These are phyloP conservation scores for Cygnus olor DNA, from an alignment of 2,797 vertebrate species.

Conservation along the genomic window DNA sequence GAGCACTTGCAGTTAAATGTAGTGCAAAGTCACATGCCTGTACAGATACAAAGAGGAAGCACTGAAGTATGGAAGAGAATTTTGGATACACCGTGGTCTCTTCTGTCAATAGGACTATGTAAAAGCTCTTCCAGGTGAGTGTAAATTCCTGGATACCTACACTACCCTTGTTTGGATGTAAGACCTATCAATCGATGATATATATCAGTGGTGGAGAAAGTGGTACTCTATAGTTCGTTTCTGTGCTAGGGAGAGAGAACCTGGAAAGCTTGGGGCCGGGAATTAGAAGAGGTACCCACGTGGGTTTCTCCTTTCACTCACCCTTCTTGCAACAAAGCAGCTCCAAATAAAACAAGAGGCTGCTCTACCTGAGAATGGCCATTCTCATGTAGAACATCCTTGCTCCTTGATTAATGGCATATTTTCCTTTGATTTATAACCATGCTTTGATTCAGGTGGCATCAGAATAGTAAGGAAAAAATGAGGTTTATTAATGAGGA, in stretches of 20 bases:
- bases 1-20: neutral
- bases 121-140: neutral
- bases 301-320: neutral
- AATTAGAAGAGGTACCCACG: neutral
- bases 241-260: neutral
- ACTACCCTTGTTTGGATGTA: neutral
- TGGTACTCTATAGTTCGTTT: neutral
- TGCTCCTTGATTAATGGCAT: slow-evolving; percentile 33
- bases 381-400: slow-evolving; percentile 16
- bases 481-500: neutral
- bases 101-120: neutral
- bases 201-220: neutral
- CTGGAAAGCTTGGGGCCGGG: neutral
- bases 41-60: neutral
- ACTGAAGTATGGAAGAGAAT: neutral
- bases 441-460: neutral
- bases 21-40: neutral
- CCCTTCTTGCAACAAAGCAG: neutral
- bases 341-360: neutral
- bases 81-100: neutral
- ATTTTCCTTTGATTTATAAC: slow-evolving; percentile 25
- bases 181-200: neutral
- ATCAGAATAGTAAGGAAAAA: neutral
- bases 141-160: neutral
- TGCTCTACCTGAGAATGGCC: neutral